Conservation (phyloP, 2,797 vertebrate genomes). For the Nyctibius grandis region DNA sequence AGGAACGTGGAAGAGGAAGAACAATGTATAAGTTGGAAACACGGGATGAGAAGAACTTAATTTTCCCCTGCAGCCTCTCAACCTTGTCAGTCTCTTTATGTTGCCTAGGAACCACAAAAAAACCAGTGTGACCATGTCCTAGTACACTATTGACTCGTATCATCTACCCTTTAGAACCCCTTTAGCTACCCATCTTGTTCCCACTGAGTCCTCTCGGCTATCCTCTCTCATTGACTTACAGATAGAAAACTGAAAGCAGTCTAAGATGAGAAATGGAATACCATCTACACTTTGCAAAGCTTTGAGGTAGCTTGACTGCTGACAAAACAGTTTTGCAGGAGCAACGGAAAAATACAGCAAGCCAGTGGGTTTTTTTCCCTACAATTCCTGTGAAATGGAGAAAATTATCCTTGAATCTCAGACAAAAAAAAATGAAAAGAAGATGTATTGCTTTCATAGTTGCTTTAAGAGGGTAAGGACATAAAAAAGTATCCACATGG, state of each 20-base stretch:
- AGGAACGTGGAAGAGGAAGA: not conserved
- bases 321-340: not conserved
- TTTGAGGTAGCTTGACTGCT: not conserved
- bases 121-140: fast-evolving
- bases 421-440: not conserved
- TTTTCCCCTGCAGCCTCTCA: not conserved
- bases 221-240: not conserved
- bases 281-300: not conserved
- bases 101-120: not conserved
- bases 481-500: not conserved
- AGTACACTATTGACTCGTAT: not conserved
- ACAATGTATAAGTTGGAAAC: not conserved
- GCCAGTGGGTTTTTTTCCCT: fast-evolving
- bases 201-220: not conserved
- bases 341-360: not conserved
- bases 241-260: not conserved
- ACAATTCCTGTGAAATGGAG: not conserved
- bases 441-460: not conserved
- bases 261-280: not conserved
- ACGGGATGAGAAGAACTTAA: not conserved
- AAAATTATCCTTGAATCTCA: not conserved
- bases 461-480: not conserved
- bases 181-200: not conserved
- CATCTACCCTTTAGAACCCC: not conserved
- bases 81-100: not conserved